These are phyloP conservation scores for Automeris io DNA, from an alignment of 2,888 invertebrate genomes.

Conservation along the genomic window DNA sequence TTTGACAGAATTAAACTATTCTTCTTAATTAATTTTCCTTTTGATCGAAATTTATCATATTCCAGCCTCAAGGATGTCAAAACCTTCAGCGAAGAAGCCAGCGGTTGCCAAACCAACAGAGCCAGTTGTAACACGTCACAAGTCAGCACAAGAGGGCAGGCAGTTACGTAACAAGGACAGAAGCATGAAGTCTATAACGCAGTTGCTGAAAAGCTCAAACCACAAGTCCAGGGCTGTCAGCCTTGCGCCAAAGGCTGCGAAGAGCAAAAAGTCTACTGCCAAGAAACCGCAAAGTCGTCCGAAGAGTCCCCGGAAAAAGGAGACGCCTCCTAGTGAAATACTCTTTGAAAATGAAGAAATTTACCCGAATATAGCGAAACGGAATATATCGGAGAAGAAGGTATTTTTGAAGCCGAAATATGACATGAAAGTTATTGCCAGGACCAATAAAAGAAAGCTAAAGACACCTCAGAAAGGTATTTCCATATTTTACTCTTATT, in stretches of 20 bases:
- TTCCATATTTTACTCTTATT: neutral
- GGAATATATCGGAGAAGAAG: constrained; percentile 28
- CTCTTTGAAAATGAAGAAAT: too few relatives aligned
- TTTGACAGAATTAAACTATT: too few relatives aligned
- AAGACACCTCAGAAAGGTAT: neutral
- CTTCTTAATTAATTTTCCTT: too few relatives aligned
- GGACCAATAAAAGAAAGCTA: constrained; percentile 44
- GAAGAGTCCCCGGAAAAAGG: constrained; percentile 10
- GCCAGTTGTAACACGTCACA: constrained; percentile 36
- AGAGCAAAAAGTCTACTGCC: too few relatives aligned
- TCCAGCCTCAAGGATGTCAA: neutral
- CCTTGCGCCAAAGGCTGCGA: too few relatives aligned
- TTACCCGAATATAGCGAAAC: constrained; percentile 42
- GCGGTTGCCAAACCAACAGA: constrained; percentile 13
- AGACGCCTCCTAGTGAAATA: constrained; percentile 11
- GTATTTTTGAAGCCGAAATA: constrained; percentile 39
- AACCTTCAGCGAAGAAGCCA: neutral
- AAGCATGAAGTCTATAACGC: constrained; percentile 15
- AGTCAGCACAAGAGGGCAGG: constrained; percentile 31
- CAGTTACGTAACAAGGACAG: constrained; percentile 17
- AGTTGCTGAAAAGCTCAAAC: constrained; percentile 17
- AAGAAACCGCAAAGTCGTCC: neutral
- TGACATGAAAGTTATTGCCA: constrained; percentile 36
- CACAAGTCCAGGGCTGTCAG: constrained; percentile 13
- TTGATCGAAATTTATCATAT: too few relatives aligned